Percentiles rank a stretch among this genome's conserved stretches.
Evolutionary conservation across 2,888 invertebrate genomes (phyloP).

Genomic region (Scaptomyza polygonia): DNA sequence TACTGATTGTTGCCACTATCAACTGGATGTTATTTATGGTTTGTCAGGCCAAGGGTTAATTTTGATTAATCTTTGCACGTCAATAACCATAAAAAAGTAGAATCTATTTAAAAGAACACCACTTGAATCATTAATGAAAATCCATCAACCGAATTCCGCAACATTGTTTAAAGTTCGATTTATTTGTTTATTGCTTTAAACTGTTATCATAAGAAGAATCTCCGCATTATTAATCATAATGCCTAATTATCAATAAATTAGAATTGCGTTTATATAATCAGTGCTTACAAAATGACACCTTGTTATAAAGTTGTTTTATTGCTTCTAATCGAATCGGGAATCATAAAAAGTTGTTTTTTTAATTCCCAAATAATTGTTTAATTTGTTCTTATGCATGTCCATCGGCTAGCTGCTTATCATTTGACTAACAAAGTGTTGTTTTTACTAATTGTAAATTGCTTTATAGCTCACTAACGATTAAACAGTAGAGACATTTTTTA

Average conservation of each 20-base stretch:
- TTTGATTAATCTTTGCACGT: no score
- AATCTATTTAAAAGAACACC: no score
- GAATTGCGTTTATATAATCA: conserved; percentile 47
- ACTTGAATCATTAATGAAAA: no score
- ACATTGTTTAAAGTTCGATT: background rate
- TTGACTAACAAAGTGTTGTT: conserved; percentile 14
- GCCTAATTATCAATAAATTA: conserved; percentile 32
- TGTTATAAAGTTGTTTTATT: conserved; percentile 39
- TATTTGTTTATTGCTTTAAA: background rate
- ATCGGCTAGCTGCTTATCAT: conserved; percentile 35
- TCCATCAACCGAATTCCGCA: no score
- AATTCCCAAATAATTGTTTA: conserved; percentile 68
- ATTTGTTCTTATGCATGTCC: conserved; percentile 42
- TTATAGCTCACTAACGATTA: conserved; percentile 29
- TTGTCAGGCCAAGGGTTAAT: background rate
- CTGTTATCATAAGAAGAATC: conserved; percentile 28
- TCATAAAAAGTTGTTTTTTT: conserved; percentile 15
- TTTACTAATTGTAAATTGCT: conserved; percentile 13
- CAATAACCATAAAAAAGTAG: no score
- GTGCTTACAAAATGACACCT: conserved; percentile 13
- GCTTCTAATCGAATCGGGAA: conserved; percentile 46
- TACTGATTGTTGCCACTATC: background rate
- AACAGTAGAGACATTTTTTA: conserved; percentile 3
- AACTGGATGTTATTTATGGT: background rate
- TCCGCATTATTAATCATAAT: conserved; percentile 11